Evolutionary conservation across 2,797 vertebrate species (phyloP), one percentile per base, ranked within the genome.

Genomic region (Gymnodraco acuticeps): DNA sequence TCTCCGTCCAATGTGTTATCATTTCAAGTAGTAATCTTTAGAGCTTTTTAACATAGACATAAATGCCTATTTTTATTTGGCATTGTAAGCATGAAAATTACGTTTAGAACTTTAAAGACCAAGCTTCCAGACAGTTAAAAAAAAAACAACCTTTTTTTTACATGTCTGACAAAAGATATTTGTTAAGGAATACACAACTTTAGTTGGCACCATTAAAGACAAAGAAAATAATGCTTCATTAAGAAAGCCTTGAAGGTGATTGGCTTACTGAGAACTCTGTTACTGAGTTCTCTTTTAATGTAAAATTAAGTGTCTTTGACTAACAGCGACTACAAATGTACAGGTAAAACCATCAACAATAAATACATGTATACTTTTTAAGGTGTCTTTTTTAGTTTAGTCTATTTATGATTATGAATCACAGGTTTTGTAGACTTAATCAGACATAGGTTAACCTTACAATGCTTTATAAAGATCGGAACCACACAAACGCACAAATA

Each of bases 1-100:
- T 63, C 73, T 59, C 20, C 13, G 50, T 70, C 77, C 23, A 15
- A 58, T 33, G 46, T 46, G 73, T 17, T 65, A 76, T 70, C 33
- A 38, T 38, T 70, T 20, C 50, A 67, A 61, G 43, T 13, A 38
- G 75, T 14, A 17, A 38, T 63, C 20, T 77, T 72, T 12, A 13
- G n/a, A 4, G 13, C 42, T 27, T 41, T 61, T 70, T 50, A 14
- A 68, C 38, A 38, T 17, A 60, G 20, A 17, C 33, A 80, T 60
- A 42, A 20, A 11, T 3, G 10, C 16, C 45, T 16, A 19, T 63
- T 50, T 56, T 53, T 13, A 38, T 38, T 38, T 38, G 52, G 48
- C 41, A 10, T 67, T 47, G 68, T 52, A 17, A 55, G 59, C 13
- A 14, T 12, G 10, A 43, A 17, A 45, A 33, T 41, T 55, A 10